Conservation (phyloP, 2,888 invertebrate species). For the Drosophila monieri region DNA sequence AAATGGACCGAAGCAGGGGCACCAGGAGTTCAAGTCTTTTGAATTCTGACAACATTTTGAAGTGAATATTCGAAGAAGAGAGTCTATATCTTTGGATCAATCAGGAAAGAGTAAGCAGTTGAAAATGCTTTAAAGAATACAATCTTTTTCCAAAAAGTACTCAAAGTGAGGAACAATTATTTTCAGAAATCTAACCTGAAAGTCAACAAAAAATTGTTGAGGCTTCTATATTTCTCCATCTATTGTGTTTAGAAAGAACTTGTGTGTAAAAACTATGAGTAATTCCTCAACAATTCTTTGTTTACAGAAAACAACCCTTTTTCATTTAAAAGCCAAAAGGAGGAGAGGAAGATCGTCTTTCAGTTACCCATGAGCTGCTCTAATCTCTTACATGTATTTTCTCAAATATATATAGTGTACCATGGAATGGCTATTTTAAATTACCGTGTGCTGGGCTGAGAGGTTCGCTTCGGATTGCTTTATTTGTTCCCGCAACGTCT, state of each 20-base stretch:
- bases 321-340: not conserved
- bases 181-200: not conserved
- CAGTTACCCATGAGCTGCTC: constrained; percentile 21
- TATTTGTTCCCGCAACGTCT: constrained; percentile 94
- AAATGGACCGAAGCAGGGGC: constrained; percentile 3
- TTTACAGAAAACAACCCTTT: not conserved
- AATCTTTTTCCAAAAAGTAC: not conserved
- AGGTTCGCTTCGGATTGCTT: constrained; percentile 98
- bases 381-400: constrained; percentile 26
- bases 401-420: constrained; percentile 37
- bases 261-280: not conserved
- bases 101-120: not conserved
- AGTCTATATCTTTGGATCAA: not conserved
- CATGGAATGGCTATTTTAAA: constrained; percentile 48
- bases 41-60: not conserved
- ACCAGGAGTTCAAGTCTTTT: not conserved
- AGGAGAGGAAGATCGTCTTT: not conserved
- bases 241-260: too few relatives aligned
- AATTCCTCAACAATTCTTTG: not conserved
- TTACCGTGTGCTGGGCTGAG: constrained; percentile 95
- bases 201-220: not conserved
- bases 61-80: not conserved
- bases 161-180: not conserved
- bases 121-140: not conserved
- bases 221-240: not conserved